Evolutionary conservation across 1,140 invertebrate genomes (phyloP).

Genomic region (Drosophila littoralis): DNA sequence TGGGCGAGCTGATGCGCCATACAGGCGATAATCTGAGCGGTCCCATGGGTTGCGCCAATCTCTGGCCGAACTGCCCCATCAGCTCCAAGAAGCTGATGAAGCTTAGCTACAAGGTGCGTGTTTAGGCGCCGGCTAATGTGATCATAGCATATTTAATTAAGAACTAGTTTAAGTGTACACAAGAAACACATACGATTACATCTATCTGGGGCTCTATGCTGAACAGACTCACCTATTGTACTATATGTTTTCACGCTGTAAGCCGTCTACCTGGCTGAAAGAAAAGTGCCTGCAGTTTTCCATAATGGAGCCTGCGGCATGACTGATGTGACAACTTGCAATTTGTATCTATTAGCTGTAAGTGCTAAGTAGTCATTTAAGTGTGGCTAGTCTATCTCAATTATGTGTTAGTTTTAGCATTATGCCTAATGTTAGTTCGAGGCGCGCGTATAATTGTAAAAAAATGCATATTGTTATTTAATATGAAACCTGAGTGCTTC

Average conservation of each 20-base stretch:
- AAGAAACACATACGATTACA: conserved; percentile 6
- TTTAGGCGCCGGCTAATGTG: conserved; percentile 49
- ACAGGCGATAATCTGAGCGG: conserved; percentile 77
- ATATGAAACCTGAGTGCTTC: not conserved
- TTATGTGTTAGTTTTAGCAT: conserved; percentile 37
- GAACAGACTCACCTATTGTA: conserved; percentile 54
- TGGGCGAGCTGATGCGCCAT: conserved; percentile 89
- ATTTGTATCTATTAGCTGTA: conserved; percentile 43
- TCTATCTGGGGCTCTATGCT: conserved; percentile 9
- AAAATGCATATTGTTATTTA: conserved; percentile 45
- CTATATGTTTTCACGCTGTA: conserved; percentile 45
- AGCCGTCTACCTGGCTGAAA: conserved; percentile 9
- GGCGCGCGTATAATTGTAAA: conserved; percentile 47
- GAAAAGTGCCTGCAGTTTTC: conserved; percentile 23
- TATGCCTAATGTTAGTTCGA: conserved; percentile 34
- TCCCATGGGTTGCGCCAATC: conserved; percentile 83
- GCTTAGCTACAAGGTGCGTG: conserved; percentile 79
- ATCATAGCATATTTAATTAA: conserved; percentile 40
- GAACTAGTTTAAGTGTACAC: conserved; percentile 32
- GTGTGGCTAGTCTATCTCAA: conserved; percentile 57
- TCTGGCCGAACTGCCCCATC: conserved; percentile 84
- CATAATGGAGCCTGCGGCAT: conserved; percentile 22
- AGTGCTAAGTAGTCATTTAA: conserved; percentile 58
- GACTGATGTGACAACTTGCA: conserved; percentile 59
- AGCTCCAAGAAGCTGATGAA: conserved; percentile 84